Conservation (phyloP, 2,797 vertebrate genomes). For the Natrix natrix region DNA sequence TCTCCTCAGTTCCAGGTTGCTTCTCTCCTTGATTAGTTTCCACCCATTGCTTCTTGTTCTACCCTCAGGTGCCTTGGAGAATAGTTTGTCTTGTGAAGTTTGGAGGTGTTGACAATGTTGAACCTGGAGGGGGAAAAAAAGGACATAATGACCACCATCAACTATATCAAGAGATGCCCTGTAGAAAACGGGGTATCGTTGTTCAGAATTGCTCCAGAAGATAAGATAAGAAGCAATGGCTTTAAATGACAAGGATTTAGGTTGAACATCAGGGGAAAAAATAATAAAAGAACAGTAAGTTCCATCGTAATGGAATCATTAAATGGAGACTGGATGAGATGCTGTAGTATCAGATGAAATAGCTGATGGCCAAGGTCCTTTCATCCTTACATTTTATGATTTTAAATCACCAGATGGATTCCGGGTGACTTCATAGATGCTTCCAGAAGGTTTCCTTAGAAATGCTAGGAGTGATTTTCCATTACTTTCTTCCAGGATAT, state of each 20-base stretch:
- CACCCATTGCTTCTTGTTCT: no score
- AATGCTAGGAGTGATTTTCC: background rate
- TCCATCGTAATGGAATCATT: background rate
- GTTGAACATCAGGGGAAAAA: background rate
- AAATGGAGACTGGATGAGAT: background rate
- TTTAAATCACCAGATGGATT: background rate
- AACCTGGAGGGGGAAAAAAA: background rate
- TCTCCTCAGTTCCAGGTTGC: no score
- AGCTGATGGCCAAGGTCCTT: background rate
- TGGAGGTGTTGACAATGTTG: background rate
- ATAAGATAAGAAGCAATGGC: background rate
- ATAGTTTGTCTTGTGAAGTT: background rate
- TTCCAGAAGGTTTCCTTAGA: background rate
- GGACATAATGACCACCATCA: background rate
- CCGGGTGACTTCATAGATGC: background rate
- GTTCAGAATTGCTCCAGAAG: background rate
- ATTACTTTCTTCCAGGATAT: background rate
- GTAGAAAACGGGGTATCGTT: background rate
- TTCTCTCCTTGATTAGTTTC: no score
- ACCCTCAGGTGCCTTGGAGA: no score
- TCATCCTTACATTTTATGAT: background rate
- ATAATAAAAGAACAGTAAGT: background rate
- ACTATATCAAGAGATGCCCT: background rate
- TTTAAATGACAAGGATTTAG: background rate
- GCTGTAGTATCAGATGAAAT: background rate